These are phyloP conservation scores for Myiopsitta monachus DNA, from an alignment of 2,113 vertebrate genomes.

Conservation along the genomic window DNA sequence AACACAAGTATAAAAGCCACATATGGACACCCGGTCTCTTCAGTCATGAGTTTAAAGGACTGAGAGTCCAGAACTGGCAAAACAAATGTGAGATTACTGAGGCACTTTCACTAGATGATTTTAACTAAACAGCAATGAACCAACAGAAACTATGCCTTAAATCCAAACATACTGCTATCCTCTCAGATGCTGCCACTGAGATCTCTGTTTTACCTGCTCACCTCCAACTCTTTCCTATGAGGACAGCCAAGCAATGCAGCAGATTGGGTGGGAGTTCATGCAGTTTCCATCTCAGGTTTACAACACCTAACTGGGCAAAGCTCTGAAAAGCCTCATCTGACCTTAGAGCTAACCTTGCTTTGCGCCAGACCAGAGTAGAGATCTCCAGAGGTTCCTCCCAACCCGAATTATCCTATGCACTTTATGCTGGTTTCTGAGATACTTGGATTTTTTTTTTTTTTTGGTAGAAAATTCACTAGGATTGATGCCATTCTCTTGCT, in stretches of 20 bases:
- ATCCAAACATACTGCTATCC: rapidly evolving
- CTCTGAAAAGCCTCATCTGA: not conserved
- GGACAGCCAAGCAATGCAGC: not conserved
- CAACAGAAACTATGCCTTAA: not conserved
- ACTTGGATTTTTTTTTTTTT: not conserved
- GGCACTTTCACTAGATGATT: not conserved
- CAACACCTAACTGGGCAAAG: not conserved
- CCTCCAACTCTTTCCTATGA: not conserved
- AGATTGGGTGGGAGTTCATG: rapidly evolving
- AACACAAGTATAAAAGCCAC: not conserved
- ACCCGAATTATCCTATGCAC: not conserved
- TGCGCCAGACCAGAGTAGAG: not conserved
- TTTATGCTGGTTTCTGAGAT: not conserved
- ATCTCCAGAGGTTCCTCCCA: not conserved
- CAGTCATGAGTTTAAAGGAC: not conserved
- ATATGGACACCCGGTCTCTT: not conserved
- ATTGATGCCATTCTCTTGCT: not conserved
- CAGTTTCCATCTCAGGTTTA: not conserved
- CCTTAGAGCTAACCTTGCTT: not conserved
- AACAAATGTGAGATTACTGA: not conserved
- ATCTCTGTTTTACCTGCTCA: not conserved
- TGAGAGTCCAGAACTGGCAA: not conserved
- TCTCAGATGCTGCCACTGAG: not conserved
- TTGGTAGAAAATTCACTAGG: not conserved
- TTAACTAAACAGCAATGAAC: not conserved